phyloP scores from a whole-genome alignment of 2,888 invertebrate species.

The Odontocolon sp. region DNA sequence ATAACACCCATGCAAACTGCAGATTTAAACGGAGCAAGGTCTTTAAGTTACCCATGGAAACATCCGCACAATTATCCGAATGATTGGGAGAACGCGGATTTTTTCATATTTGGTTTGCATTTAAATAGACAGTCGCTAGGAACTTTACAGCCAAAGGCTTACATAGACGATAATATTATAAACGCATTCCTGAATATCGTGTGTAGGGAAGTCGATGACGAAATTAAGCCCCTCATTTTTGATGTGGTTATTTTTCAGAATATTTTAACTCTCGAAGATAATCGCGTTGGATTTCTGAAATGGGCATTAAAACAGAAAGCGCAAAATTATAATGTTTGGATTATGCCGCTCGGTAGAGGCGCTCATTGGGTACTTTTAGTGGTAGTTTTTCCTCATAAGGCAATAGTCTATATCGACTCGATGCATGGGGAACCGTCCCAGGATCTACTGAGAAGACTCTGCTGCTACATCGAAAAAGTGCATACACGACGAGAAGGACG shows the following conservation, averaged over 20 bases:
- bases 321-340: conserved; percentile 7
- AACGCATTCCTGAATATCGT: neutral
- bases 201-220: neutral
- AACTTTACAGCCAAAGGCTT: neutral
- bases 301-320: conserved; percentile 3
- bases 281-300: neutral
- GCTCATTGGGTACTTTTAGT: conserved; percentile 6
- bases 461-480: conserved; percentile 11
- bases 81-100: neutral
- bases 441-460: neutral
- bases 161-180: conserved; percentile 12
- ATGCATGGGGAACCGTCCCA: neutral
- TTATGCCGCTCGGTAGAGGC: conserved; percentile 5
- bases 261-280: neutral
- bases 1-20: neutral
- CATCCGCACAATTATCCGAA: neutral
- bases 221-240: neutral
- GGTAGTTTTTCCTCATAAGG: conserved; percentile 13
- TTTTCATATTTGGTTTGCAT: neutral
- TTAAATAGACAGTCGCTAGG: neutral
- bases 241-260: conserved; percentile 1
- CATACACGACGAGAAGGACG: conserved; percentile 18
- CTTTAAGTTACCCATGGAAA: neutral
- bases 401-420: conserved; percentile 21
- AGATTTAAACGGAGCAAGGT: neutral